Base-by-base conservation (phyloP, 2,797 vertebrate species). In the Acomys russatus region DNA sequence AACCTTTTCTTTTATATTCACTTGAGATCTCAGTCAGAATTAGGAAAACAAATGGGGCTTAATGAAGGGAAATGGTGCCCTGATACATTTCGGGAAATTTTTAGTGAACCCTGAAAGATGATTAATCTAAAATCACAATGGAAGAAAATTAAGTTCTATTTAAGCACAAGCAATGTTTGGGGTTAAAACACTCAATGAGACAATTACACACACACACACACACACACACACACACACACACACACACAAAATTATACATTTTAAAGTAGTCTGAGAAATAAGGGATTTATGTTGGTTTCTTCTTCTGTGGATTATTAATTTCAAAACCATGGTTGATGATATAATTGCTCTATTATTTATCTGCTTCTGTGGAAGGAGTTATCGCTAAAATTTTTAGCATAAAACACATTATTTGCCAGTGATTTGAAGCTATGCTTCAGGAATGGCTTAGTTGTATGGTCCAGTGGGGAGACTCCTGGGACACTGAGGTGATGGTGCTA, bases 11-110 rank as follows among this genome's bases (percentile, higher is more conserved):
- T 33, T 38, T 84, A 3, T 95, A 3, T 95, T 84, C 51, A 89
- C 74, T 96, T 61, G 44, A 74, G 35, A 83, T 92, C 44, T 90
- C 54, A 92, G 4, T 87, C 6, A 71, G 66, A 94, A 88, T 89
- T 91, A 89, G 33, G 35, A 94, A 96, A 96, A 95, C 30, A 90
- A 89, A 80, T 44, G 2, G 82, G 71, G 15, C 44, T 92, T 25
- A 25, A 30, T 90, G 33, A 84, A 94, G 71, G 54, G 44, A 56
- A 74, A 70, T 73, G 54, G 8, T 17, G 11, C 17, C 68, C 35
- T 87, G 33, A 74, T 33, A 35, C 93, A 4, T 93, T 95, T 63
- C 33, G 79, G 18, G 63, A 83, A 30, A 77, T 77, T 89, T 91
- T 84, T 70, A 73, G 51, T 77, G 49, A 96, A 87, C 35, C 9